These are phyloP conservation scores for Sarcophaga carnaria DNA, from an alignment of 2,888 invertebrate genomes.

Conservation along the genomic window DNA sequence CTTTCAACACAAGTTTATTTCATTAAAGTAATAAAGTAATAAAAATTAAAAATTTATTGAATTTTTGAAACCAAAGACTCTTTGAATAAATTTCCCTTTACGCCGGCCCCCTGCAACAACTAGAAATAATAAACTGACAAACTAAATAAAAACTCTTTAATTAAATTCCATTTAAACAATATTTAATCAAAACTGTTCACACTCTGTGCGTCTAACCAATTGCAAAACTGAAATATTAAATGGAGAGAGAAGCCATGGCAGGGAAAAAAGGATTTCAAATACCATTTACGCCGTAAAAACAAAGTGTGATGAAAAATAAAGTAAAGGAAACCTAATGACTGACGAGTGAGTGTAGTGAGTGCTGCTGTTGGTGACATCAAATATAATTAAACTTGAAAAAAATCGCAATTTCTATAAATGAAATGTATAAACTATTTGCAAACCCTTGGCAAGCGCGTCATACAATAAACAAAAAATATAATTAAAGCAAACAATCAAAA, in stretches of 20 bases:
- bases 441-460: not conserved
- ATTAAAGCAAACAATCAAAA: not conserved
- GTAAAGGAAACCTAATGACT: not conserved
- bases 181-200: not conserved
- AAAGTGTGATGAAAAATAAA: not conserved
- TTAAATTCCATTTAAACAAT: not conserved
- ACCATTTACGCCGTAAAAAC: slow-evolving; percentile 14
- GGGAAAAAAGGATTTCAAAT: not conserved
- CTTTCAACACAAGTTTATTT: no score
- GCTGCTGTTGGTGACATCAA: slow-evolving; percentile 25
- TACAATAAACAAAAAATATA: not conserved
- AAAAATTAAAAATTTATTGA: no score
- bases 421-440: not conserved
- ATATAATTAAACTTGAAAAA: slow-evolving; percentile 32
- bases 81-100: no score
- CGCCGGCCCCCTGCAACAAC: no score
- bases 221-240: not conserved
- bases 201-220: not conserved
- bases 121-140: no score
- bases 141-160: not conserved
- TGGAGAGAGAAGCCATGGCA: not conserved
- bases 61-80: no score
- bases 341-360: not conserved
- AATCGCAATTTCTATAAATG: not conserved
- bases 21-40: no score